phyloP scores from a whole-genome alignment of 1,140 invertebrate species.

The Aphaenogaster floridana region DNA sequence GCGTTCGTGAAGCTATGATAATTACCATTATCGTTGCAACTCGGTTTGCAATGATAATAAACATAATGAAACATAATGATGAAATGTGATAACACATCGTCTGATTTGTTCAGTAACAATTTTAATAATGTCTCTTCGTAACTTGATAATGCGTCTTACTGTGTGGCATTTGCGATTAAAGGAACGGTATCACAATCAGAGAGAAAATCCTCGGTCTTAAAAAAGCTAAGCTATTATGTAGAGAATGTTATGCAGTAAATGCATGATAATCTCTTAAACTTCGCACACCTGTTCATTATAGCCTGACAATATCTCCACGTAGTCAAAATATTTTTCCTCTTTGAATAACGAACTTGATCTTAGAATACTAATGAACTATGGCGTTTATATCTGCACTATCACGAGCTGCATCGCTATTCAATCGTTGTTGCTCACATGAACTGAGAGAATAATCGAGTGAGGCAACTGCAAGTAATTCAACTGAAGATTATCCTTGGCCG shows the following conservation, averaged over 20 bases:
- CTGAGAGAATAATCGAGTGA: constrained; percentile 20
- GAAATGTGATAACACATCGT: background rate
- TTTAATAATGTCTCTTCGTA: background rate
- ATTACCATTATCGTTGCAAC: background rate
- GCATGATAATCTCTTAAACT: constrained; percentile 26
- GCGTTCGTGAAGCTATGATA: background rate
- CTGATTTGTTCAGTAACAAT: background rate
- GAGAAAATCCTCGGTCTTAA: background rate
- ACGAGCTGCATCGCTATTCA: background rate
- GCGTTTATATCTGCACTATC: constrained; percentile 42
- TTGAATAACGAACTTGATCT: constrained; percentile 41
- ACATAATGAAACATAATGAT: background rate
- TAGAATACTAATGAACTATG: constrained; percentile 44
- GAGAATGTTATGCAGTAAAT: background rate
- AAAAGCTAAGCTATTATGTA: background rate
- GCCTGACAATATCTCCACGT: constrained; percentile 4
- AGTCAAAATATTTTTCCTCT: constrained; percentile 37
- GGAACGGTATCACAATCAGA: background rate
- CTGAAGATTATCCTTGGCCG: background rate
- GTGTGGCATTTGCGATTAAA: background rate
- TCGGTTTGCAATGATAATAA: background rate
- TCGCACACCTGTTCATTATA: constrained; percentile 39
- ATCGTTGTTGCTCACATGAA: constrained; percentile 1
- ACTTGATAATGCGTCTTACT: background rate
- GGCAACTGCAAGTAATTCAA: background rate